These are phyloP conservation scores for Megathymus violae DNA, from an alignment of 1,140 invertebrate species.

Conservation along the genomic window DNA sequence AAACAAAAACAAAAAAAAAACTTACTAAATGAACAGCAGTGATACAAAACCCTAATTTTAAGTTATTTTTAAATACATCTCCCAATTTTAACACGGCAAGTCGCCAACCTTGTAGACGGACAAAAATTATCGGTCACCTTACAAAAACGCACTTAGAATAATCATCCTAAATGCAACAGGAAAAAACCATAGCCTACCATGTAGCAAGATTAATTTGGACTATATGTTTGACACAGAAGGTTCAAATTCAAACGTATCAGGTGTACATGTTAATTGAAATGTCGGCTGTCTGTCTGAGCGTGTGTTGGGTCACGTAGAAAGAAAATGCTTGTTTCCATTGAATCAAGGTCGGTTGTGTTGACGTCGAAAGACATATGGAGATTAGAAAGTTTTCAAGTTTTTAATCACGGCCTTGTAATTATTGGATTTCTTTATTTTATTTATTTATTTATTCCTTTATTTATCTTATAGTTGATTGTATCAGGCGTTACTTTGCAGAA, in stretches of 20 bases:
- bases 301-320: constrained; percentile 32
- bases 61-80: not conserved
- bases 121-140: constrained; percentile 12
- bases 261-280: constrained; percentile 34
- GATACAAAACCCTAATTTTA: no score
- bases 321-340: constrained; percentile 15
- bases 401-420: not conserved
- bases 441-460: no score
- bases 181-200: constrained; percentile 6
- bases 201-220: not conserved
- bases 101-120: not conserved
- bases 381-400: not conserved
- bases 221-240: not conserved
- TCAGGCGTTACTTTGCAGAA: no score
- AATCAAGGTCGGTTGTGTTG: not conserved
- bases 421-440: not conserved
- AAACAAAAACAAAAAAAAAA: no score
- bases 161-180: constrained; percentile 20
- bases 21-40: no score
- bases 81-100: not conserved
- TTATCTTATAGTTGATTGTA: no score
- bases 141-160: constrained; percentile 30
- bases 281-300: constrained; percentile 31
- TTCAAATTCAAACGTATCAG: not conserved
- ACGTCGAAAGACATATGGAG: not conserved